Base-by-base conservation (phyloP, 2,113 vertebrate genomes). In the Zosterops borbonicus region DNA sequence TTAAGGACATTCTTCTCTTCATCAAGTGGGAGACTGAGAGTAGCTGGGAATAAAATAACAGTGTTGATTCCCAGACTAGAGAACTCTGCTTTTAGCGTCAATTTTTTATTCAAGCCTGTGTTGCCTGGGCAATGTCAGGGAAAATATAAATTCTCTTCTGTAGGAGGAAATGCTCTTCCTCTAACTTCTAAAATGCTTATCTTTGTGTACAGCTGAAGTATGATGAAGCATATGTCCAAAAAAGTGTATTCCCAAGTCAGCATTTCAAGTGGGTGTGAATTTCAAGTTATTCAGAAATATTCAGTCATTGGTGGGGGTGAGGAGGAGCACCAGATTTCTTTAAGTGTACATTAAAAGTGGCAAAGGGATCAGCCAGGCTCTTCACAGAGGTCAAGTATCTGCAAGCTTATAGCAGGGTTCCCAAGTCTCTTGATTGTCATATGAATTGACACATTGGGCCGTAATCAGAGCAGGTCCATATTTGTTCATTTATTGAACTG, bases 1-100 rank as follows among this genome's bases (percentile, higher is more conserved):
- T 90, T 92, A 55, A 31, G 83, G 55, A 92, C 83, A 94, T 96
- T 95, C 73, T 91, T 95, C 39, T 94, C 84, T 91, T 94, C 15
- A 2, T 95, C 86, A 79, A 94, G 70, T 77, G 93, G 88, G 65
- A 96, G 82, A 59, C 74, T 75, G 73, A 87, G n/a, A 71, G 95
- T 97, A 92, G 65, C 95, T 96, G 96, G 96, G 97, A 97, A 97
- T 96, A 93, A 96, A 97, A 91, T 75, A 97, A 94, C 94, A 95
- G 88, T 46, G 83, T 85, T 92, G 94, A 94, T 97, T 97, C 97
- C 97, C 96, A 97, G 94, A 97, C 96, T 90, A 82, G 74, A 95
- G 88, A 96, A 89, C 85, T 92, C 96, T 96, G 96, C 95, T 96
- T 97, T 97, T 96, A 97, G 87, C 17, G 73, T 94, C 93, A 88